These are phyloP conservation scores for Myotis vivesi DNA, from an alignment of 2,797 vertebrate species.

Conservation along the genomic window DNA sequence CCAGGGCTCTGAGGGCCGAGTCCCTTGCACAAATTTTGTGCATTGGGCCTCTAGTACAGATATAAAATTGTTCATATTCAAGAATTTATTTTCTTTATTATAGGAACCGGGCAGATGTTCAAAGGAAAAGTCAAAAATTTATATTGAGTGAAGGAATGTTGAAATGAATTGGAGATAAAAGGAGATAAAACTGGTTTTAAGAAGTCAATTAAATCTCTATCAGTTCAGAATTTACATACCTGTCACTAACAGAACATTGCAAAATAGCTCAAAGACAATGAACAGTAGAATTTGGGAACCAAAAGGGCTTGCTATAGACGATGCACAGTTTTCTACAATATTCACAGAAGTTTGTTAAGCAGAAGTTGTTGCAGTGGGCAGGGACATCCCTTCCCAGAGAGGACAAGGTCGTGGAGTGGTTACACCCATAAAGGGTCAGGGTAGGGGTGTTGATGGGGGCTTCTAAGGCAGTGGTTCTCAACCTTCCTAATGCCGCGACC, in stretches of 20 bases:
- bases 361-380: background rate
- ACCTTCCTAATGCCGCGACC: too few species aligned
- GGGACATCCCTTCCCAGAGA: background rate
- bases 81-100: constrained; percentile 38
- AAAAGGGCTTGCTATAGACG: background rate
- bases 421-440: background rate
- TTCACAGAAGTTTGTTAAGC: background rate
- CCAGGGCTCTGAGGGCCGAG: too few species aligned
- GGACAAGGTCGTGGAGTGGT: background rate
- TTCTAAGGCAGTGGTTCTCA: background rate
- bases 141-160: background rate
- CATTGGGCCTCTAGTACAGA: background rate
- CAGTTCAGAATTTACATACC: constrained; percentile 14
- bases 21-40: too few species aligned
- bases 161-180: background rate
- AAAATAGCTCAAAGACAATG: constrained; percentile 19
- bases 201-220: constrained; percentile 26
- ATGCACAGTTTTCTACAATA: background rate
- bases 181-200: constrained; percentile 23
- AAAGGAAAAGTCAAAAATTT: background rate
- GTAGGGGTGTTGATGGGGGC: background rate
- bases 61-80: constrained; percentile 9
- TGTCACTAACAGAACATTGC: background rate
- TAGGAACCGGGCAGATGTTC: constrained; percentile 39
- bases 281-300: background rate